phyloP scores from a whole-genome alignment of 2,113 vertebrate genomes.

The Psilopogon haemacephalus region DNA sequence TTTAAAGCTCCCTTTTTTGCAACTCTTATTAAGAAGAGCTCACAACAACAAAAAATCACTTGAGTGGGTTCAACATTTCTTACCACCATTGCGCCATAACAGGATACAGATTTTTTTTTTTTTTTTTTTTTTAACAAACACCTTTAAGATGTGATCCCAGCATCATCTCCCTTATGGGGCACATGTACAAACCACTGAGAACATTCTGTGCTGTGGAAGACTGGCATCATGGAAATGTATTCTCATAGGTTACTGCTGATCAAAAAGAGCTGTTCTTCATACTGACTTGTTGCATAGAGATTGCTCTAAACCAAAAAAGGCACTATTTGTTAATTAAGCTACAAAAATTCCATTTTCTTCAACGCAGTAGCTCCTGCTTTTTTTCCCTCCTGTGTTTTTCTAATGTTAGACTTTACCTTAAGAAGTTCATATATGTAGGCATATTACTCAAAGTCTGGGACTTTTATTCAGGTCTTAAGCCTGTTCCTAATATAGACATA shows the following conservation, averaged over 20 bases:
- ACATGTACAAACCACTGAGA: not conserved
- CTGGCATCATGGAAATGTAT: not conserved
- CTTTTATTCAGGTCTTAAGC: not conserved
- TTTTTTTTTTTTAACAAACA: not conserved
- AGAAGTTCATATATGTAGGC: not conserved
- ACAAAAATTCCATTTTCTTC: not conserved
- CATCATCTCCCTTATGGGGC: not conserved
- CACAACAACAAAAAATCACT: not conserved
- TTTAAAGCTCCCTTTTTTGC: not conserved
- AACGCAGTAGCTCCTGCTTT: not conserved
- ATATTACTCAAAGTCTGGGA: not conserved
- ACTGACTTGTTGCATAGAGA: not conserved
- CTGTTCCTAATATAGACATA: not conserved
- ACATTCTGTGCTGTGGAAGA: not conserved
- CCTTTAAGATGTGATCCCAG: not conserved
- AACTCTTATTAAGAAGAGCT: not conserved
- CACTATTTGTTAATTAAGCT: not conserved
- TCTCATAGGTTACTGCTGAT: not conserved
- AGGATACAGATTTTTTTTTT: not conserved
- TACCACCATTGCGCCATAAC: not conserved
- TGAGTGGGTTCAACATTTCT: not conserved
- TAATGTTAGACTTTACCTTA: not conserved
- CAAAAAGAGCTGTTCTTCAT: not conserved
- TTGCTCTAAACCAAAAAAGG: not conserved
- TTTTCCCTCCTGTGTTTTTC: not conserved